A percentile compares a stretch with the other conserved stretches of the same genome.
phyloP scores from a whole-genome alignment of 1,140 invertebrate genomes.

The Lethrus apterus region DNA sequence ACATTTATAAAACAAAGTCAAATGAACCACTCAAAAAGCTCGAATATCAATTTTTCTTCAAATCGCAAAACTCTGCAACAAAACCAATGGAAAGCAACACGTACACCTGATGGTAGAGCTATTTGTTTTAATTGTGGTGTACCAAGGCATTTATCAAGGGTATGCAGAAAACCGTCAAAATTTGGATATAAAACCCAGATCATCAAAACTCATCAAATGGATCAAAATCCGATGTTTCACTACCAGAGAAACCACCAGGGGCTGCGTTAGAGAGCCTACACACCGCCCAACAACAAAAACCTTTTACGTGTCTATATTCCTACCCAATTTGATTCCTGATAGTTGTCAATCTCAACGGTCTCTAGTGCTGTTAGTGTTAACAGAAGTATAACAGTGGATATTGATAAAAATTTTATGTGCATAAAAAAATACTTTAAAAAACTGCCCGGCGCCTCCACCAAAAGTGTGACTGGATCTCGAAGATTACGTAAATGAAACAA shows the following conservation, averaged over 20 bases:
- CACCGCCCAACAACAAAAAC: background rate
- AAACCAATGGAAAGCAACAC: background rate
- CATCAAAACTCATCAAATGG: background rate
- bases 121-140: slow-evolving; percentile 1
- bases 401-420: background rate
- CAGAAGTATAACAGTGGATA: too few relatives aligned
- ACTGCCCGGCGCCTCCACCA: background rate
- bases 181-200: background rate
- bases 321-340: too few relatives aligned
- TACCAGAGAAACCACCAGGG: background rate
- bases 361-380: background rate
- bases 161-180: background rate
- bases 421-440: background rate
- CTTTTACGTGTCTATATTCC: background rate
- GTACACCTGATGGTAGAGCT: background rate
- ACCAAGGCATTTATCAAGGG: background rate
- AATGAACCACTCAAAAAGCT: background rate
- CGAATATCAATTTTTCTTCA: background rate
- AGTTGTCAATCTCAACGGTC: too few relatives aligned
- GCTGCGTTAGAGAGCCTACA: background rate
- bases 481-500: too few relatives aligned
- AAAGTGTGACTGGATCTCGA: too few relatives aligned
- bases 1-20: background rate
- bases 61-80: background rate
- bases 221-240: background rate